Conservation (phyloP, 2,888 invertebrate species). For the Diadegma fenestrale region DNA sequence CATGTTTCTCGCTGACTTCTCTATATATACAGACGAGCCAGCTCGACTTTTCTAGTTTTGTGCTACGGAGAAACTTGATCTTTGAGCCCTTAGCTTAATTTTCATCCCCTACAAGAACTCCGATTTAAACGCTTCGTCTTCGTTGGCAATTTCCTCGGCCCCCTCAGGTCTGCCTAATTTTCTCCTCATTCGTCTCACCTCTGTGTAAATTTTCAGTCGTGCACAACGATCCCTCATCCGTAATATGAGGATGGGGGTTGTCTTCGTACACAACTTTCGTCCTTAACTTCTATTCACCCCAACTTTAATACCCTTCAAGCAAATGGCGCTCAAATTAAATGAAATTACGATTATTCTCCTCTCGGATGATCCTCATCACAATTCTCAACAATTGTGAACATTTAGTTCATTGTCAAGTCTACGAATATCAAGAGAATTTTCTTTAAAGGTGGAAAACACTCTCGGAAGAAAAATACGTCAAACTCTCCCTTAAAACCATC, state of each 20-base stretch:
- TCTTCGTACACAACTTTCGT: background rate
- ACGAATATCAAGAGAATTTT: slow-evolving; percentile 5
- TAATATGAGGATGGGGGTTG: background rate
- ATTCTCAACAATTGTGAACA: slow-evolving; percentile 23
- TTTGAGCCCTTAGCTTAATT: slow-evolving; percentile 11
- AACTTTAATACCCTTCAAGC: slow-evolving; percentile 1
- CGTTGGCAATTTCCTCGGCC: slow-evolving; percentile 38
- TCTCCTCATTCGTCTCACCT: slow-evolving; percentile 32
- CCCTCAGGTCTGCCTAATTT: slow-evolving; percentile 37
- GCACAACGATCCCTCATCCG: background rate
- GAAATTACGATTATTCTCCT: slow-evolving; percentile 54
- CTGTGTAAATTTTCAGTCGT: background rate
- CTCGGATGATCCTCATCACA: background rate
- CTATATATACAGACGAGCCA: slow-evolving; percentile 23
- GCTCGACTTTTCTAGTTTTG: slow-evolving; percentile 31
- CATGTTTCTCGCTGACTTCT: slow-evolving; percentile 42
- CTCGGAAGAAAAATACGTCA: background rate
- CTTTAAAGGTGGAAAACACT: background rate
- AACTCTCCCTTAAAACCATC: background rate
- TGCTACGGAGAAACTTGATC: slow-evolving; percentile 14
- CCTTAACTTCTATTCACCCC: background rate
- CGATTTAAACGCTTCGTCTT: slow-evolving; percentile 42
- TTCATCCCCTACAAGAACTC: slow-evolving; percentile 19
- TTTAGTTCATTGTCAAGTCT: slow-evolving; percentile 42
- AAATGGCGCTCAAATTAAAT: slow-evolving; percentile 49